phyloP scores from a whole-genome alignment of 2,888 invertebrate species.

The Spisula subtruncata region DNA sequence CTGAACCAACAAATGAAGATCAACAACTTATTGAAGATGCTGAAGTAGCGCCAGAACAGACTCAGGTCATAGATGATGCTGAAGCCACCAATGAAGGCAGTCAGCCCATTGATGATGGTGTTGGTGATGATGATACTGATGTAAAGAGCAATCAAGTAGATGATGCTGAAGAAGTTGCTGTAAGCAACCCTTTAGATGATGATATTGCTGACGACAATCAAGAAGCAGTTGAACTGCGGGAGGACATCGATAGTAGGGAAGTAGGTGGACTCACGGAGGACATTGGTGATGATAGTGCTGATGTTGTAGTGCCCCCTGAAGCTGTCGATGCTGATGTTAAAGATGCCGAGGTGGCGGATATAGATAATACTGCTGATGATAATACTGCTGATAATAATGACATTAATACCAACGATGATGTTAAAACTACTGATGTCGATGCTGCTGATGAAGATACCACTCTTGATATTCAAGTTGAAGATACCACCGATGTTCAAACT shows the following conservation, averaged over 20 bases:
- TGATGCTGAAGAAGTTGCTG: constrained; percentile 23
- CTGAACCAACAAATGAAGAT: background rate
- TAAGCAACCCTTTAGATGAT: too few species aligned
- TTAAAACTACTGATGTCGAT: background rate
- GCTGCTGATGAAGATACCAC: background rate
- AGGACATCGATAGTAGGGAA: background rate
- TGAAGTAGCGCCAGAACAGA: background rate
- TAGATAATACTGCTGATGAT: constrained; percentile 7
- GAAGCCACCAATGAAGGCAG: background rate
- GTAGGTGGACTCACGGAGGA: background rate
- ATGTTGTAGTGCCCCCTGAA: background rate
- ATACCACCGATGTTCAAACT: background rate
- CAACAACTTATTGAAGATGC: background rate
- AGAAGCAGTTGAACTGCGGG: background rate
- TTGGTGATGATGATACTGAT: too few species aligned
- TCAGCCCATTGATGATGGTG: background rate
- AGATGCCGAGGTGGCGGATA: background rate
- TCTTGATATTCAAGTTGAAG: background rate
- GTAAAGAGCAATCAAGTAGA: background rate
- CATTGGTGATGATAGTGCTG: background rate
- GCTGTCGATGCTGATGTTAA: background rate
- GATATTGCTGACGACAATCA: background rate
- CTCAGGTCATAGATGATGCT: background rate
- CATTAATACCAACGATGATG: background rate
- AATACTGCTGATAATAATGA: constrained; percentile 19